phyloP scores from a whole-genome alignment of 2,113 vertebrate genomes.

The Leuciscus idus region DNA sequence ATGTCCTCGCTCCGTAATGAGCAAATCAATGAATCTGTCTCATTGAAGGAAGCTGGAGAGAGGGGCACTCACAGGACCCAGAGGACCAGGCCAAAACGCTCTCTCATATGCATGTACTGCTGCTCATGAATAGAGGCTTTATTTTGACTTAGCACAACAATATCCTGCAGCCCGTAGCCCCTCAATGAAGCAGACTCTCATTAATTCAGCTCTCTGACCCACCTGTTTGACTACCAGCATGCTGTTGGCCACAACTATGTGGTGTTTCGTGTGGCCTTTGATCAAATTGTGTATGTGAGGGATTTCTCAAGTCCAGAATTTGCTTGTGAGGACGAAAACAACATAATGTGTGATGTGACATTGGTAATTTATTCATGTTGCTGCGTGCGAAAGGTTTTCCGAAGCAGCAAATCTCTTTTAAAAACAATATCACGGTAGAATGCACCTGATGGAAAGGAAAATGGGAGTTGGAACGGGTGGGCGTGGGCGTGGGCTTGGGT shows the following conservation, averaged over 20 bases:
- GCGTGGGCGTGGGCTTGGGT: constrained; percentile 62
- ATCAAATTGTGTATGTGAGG: constrained; percentile 37
- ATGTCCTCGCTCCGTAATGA: constrained; percentile 75
- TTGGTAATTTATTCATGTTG: background rate
- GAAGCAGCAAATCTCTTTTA: constrained; percentile 53
- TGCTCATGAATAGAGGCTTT: constrained; percentile 72
- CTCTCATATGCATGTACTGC: constrained; percentile 74
- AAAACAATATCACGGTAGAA: constrained; percentile 71
- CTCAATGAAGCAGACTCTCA: constrained; percentile 69
- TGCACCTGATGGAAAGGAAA: constrained; percentile 68
- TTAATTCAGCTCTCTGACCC: constrained; percentile 79
- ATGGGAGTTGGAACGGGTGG: constrained; percentile 61
- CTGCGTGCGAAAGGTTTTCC: background rate
- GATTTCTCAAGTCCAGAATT: background rate
- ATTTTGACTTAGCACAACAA: constrained; percentile 79
- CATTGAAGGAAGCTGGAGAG: constrained; percentile 70
- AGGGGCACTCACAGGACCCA: constrained; percentile 67
- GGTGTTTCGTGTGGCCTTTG: constrained; percentile 63
- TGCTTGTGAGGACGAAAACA: background rate
- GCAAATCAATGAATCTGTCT: constrained; percentile 80
- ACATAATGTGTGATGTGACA: background rate
- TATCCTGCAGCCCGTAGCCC: constrained; percentile 66
- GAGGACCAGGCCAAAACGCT: constrained; percentile 76
- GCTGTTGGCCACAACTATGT: constrained; percentile 57
- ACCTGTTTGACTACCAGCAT: constrained; percentile 63